A percentile compares a stretch with the other conserved stretches of the same genome.
phyloP scores from a whole-genome alignment of 2,797 vertebrate genomes.

The Ptychobarbus kaznakovi region DNA sequence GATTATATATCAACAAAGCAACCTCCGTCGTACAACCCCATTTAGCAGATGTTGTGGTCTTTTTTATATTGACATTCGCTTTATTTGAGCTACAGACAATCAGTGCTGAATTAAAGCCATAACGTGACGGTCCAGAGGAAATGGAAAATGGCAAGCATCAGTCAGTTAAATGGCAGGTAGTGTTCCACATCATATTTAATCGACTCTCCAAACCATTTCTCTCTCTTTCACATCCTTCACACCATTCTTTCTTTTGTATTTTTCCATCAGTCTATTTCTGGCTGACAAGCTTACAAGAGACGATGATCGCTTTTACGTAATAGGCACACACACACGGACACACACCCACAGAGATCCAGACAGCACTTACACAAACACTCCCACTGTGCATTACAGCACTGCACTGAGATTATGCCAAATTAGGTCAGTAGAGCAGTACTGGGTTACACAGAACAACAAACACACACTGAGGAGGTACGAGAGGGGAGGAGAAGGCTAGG shows the following conservation, averaged over 20 bases:
- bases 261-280: slow-evolving; percentile 52
- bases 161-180: slow-evolving; percentile 4
- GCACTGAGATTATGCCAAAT: slow-evolving; percentile 48
- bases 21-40: background rate
- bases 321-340: slow-evolving; percentile 31
- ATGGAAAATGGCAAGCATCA: background rate
- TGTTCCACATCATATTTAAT: slow-evolving; percentile 36
- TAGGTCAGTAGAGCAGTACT: slow-evolving; percentile 54
- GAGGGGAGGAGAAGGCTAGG: background rate
- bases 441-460: slow-evolving; percentile 51
- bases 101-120: background rate
- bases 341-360: slow-evolving; percentile 45
- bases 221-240: slow-evolving; percentile 31
- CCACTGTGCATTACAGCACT: slow-evolving; percentile 51
- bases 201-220: background rate
- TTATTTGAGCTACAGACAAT: background rate
- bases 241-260: slow-evolving; percentile 49
- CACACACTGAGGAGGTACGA: background rate
- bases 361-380: slow-evolving; percentile 49
- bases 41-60: background rate
- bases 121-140: background rate
- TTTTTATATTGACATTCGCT: background rate
- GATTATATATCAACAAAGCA: background rate
- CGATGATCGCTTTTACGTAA: slow-evolving; percentile 48
- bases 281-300: slow-evolving; percentile 48